These are phyloP conservation scores for Sipha maydis DNA, from an alignment of 2,888 invertebrate species.

Conservation along the genomic window DNA sequence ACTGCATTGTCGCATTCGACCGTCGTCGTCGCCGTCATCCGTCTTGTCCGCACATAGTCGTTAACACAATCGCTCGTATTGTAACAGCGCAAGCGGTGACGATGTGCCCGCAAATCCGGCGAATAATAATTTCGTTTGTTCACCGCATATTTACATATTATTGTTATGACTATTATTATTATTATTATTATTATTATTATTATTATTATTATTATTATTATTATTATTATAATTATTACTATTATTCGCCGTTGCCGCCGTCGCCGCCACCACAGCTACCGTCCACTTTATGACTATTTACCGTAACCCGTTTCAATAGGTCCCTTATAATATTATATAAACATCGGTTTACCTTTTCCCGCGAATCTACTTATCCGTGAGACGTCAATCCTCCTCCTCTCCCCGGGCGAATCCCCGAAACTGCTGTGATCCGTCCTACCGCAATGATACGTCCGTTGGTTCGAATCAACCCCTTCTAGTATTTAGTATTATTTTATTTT, in stretches of 20 bases:
- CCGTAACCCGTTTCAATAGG: slow-evolving; percentile 6
- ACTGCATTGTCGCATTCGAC: not conserved
- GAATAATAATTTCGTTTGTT: slow-evolving; percentile 51
- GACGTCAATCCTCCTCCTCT: not conserved
- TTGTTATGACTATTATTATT: not conserved
- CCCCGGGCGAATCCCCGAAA: not conserved
- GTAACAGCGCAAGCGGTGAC: not conserved
- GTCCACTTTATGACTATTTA: slow-evolving; percentile 4
- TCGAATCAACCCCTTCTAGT: slow-evolving; percentile 17
- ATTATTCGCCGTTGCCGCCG: not conserved
- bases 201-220: not conserved
- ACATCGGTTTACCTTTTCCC: not conserved
- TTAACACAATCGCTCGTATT: not conserved
- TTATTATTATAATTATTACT: not conserved
- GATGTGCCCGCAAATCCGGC: slow-evolving; percentile 5
- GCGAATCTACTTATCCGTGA: too few relatives aligned
- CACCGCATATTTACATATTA: slow-evolving; percentile 32
- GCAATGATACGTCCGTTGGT: not conserved
- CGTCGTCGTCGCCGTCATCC: not conserved
- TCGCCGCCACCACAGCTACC: not conserved
- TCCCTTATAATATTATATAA: slow-evolving; percentile 28
- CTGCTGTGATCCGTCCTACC: not conserved
- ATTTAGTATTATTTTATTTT: too few relatives aligned
- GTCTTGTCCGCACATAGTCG: not conserved
- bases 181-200: not conserved